Evolutionary conservation across 1,140 invertebrate species (phyloP).

Genomic region (Hormaphis cornu): DNA sequence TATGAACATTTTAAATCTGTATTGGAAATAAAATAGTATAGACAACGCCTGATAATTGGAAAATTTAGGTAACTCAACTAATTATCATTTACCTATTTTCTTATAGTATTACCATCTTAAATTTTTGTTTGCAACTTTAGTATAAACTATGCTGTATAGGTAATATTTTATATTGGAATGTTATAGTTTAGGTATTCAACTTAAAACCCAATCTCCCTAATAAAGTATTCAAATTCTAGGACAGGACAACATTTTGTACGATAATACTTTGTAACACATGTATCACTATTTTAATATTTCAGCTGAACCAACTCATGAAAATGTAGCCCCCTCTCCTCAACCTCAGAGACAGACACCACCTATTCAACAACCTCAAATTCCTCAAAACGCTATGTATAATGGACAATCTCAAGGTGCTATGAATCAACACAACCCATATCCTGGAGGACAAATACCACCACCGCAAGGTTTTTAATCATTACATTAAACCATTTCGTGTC

Average conservation of each 20-base stretch:
- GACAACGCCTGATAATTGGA: no score
- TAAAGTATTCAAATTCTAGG: not conserved
- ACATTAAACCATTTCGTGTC: not conserved
- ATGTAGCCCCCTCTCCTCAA: not conserved
- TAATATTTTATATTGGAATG: no score
- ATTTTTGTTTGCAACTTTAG: no score
- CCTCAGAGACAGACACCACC: conserved; percentile 16
- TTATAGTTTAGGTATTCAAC: no score
- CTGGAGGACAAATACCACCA: conserved; percentile 13
- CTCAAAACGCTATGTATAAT: conserved; percentile 25
- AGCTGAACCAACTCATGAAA: conserved; percentile 25
- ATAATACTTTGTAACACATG: not conserved
- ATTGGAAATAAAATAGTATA: no score
- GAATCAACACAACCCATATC: conserved; percentile 22
- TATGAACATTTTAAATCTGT: no score
- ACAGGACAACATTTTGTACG: not conserved
- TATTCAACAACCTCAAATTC: not conserved
- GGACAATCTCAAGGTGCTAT: conserved; percentile 18
- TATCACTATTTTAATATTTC: not conserved
- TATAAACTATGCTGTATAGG: no score
- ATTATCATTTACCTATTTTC: no score
- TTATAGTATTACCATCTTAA: no score
- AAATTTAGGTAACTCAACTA: no score
- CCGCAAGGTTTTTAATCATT: conserved; percentile 7
- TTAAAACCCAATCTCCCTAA: no score